Conservation (phyloP, 1,140 invertebrate species). For the Nasonia giraulti region DNA sequence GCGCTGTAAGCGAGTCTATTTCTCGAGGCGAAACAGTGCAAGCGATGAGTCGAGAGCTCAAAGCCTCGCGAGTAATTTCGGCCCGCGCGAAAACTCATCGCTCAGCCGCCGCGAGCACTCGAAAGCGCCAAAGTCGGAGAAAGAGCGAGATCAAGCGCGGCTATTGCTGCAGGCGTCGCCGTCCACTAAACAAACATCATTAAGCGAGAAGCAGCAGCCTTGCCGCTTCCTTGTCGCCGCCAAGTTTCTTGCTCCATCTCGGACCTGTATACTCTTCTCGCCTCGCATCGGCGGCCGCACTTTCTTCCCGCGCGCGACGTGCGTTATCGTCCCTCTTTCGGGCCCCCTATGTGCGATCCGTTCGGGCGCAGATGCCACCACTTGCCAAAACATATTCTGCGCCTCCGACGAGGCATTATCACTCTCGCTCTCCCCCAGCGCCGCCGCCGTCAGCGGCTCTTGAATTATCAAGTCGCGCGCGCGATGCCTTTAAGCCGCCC, state of each 20-base stretch:
- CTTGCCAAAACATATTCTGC: conserved; percentile 62
- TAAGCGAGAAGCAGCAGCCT: conserved; percentile 47
- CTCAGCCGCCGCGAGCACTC: not conserved
- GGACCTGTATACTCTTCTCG: too few relatives aligned
- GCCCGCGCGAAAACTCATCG: conserved; percentile 10
- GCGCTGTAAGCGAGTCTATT: not conserved
- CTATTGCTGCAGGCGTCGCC: conserved; percentile 21
- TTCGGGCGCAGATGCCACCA: conserved; percentile 49
- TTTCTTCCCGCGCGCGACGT: conserved; percentile 9
- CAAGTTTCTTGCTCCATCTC: conserved; percentile 5
- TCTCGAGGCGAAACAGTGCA: not conserved
- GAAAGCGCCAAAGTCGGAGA: conserved; percentile 11
- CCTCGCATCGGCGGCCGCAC: too few relatives aligned
- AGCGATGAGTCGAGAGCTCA: not conserved
- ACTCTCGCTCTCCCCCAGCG: conserved; percentile 43
- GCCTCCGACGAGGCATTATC: conserved; percentile 50
- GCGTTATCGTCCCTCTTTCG: conserved; percentile 37
- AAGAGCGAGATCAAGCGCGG: not conserved
- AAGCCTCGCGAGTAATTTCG: not conserved
- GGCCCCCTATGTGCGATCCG: not conserved
- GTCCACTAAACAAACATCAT: conserved; percentile 57
- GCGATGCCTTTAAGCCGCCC: not conserved
- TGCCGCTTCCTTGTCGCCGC: not conserved
- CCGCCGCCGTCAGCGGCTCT: not conserved
- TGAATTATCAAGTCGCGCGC: conserved; percentile 26